Evolutionary conservation across 1,140 invertebrate species (phyloP), one percentile per base, ranked within the genome.

Genomic region (Hyles euphorbiae): DNA sequence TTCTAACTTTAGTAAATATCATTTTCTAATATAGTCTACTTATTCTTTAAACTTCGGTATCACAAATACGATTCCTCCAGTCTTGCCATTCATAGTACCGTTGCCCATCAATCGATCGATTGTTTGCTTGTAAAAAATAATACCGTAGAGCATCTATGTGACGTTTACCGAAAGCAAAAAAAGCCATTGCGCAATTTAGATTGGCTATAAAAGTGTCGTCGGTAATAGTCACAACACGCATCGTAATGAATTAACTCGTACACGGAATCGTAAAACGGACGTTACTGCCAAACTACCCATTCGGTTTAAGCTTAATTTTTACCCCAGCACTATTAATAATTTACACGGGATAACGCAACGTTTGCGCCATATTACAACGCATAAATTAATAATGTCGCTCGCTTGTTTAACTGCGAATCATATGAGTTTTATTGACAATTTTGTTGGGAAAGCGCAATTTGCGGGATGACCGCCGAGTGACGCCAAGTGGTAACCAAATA

Each of bases 381-480:
- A 88, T 88, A 88, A 88, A 87, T 88, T 88, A 86, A 88, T 88
- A 86, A 87, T 88, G 82, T 87, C 78, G 81, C 76, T 79, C 81
- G 83, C 83, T 83, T 88, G 83, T 88, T 88, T 88, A 86, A 88
- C 83, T 88, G 86, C 83, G 86, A 88, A 86, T 87, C 83, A 84
- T 83, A 87, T 87, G 83, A 88, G 83, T 88, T 88, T 88, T 88
- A 88, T 88, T 88, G 86, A 88, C 86, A 88, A 88, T 88, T 80
- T 87, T 84, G 86, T 82, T 85, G 81, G 82, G 81, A 83, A 87
- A 87, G 82, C 78, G 85, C 85, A 88, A 88, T 88, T 88, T 87
- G 85, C 77, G 83, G 83, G 78, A 88, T 86, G 79, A 74, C 73
- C 81, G 68, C 67, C 70, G 68, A 76, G 71, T 72, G 80, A 75